Base-by-base conservation (phyloP, 2,797 vertebrate species). In the Gambusia yucatana region DNA sequence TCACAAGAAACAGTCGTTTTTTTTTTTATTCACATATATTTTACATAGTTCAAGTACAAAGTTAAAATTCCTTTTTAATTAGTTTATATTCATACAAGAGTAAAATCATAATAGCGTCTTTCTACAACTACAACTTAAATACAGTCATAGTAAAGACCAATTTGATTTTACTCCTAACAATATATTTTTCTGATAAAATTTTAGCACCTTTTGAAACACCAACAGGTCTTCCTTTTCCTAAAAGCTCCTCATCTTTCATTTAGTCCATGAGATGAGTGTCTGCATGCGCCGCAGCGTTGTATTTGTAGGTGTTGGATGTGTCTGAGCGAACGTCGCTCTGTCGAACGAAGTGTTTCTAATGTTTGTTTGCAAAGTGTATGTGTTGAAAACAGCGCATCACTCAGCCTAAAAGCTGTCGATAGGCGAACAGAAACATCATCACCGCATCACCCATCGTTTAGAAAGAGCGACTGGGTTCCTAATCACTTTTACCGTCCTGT, bases 51-150 rank as follows among this genome's bases (percentile, higher is more conserved):
- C 97, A 98, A 98, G 97, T 99, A 99, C 97, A 99, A 98, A 98
- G 97, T 98, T 98, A 98, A 98, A 98, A 98, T 98, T 97, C 96
- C 96, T 97, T 98, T 95, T 96, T 98, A 97, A 98, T 98, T 94
- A 95, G 92, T 94, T 94, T 92, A 98, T 98, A 95, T 96, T 95
- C 95, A 95, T 96, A 98, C 97, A 97, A 98, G 97, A 98, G 96
- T 97, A 98, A 98, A 98, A 98, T 98, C 98, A 98, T 97, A 98
- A 97, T 97, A 97, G 97, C 97, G 96, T 97, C 97, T 95, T 78
- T 94, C 95, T 94, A 93, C 94, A 96, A 98, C 97, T 97, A 97
- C 96, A 97, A 97, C 97, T 97, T 97, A 97, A 97, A 98, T 97
- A 98, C 97, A 98, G 97, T 97, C 97, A 98, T 98, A 96, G 97